Conservation (phyloP, 2,113 vertebrate species). For the Leucopsar rothschildi region DNA sequence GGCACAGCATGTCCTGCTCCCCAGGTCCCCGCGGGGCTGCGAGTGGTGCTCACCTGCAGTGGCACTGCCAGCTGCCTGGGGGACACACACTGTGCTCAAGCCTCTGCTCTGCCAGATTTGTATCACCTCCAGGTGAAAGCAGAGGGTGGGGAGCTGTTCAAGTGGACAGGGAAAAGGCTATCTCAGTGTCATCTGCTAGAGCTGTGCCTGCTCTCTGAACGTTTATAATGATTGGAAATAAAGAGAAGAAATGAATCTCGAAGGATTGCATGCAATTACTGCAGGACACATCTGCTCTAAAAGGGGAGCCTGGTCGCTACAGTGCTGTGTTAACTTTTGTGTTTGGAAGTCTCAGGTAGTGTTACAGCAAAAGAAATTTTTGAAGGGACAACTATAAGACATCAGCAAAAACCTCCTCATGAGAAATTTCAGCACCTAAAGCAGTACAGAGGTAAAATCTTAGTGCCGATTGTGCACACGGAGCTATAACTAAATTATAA, state of each 20-base stretch:
- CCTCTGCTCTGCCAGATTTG: neutral
- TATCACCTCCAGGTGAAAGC: neutral
- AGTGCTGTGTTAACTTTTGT: neutral
- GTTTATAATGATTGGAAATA: neutral
- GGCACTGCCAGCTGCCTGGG: neutral
- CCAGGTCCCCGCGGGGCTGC: fast-evolving
- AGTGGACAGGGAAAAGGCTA: neutral
- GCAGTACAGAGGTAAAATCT: neutral
- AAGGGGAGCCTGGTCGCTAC: neutral
- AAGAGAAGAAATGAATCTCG: neutral
- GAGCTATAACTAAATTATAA: neutral
- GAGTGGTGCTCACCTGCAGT: neutral
- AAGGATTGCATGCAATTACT: neutral
- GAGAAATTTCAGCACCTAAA: neutral
- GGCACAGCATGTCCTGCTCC: neutral
- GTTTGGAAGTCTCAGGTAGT: neutral
- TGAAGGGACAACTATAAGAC: neutral
- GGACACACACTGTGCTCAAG: fast-evolving
- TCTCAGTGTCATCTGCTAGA: neutral
- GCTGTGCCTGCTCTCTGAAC: neutral
- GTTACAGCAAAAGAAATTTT: neutral
- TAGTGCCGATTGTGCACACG: neutral
- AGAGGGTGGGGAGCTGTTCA: neutral
- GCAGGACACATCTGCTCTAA: neutral
- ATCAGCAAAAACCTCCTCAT: neutral